A percentile compares a stretch with the other conserved stretches of the same genome.
phyloP scores from a whole-genome alignment of 2,888 invertebrate species.

The Neoitamus cyanurus region DNA sequence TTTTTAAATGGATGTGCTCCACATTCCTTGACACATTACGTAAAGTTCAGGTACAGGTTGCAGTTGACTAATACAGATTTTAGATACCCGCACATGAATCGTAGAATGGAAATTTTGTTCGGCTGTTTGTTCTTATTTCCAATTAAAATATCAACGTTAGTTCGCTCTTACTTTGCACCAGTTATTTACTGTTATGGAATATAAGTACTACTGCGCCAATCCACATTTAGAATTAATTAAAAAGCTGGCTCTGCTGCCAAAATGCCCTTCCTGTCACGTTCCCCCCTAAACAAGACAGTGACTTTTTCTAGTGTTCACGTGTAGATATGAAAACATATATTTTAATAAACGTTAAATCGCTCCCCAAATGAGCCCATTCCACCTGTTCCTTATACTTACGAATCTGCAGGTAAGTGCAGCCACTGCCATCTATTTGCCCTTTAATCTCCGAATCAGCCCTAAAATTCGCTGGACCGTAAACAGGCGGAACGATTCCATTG shows the following conservation, averaged over 20 bases:
- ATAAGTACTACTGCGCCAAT: too few relatives aligned
- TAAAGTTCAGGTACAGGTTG: too few relatives aligned
- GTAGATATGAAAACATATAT: not conserved
- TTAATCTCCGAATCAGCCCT: not conserved
- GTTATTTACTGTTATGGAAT: too few relatives aligned
- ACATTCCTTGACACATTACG: too few relatives aligned
- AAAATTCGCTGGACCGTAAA: not conserved
- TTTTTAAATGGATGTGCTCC: too few relatives aligned
- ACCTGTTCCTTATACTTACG: not conserved
- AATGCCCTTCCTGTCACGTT: not conserved
- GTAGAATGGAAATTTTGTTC: too few relatives aligned
- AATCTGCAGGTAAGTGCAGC: not conserved
- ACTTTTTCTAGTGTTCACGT: not conserved
- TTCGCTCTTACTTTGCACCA: too few relatives aligned
- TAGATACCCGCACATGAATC: too few relatives aligned
- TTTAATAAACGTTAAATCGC: not conserved
- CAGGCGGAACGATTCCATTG: not conserved
- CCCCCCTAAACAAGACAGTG: not conserved
- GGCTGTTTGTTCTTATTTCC: too few relatives aligned
- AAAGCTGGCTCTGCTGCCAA: not conserved
- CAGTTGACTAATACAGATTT: too few relatives aligned
- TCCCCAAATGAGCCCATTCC: not conserved
- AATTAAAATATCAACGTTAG: too few relatives aligned
- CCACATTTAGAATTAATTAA: not conserved
- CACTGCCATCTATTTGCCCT: not conserved